phyloP scores from a whole-genome alignment of 2,797 vertebrate species.

The Champsocephalus gunnari region DNA sequence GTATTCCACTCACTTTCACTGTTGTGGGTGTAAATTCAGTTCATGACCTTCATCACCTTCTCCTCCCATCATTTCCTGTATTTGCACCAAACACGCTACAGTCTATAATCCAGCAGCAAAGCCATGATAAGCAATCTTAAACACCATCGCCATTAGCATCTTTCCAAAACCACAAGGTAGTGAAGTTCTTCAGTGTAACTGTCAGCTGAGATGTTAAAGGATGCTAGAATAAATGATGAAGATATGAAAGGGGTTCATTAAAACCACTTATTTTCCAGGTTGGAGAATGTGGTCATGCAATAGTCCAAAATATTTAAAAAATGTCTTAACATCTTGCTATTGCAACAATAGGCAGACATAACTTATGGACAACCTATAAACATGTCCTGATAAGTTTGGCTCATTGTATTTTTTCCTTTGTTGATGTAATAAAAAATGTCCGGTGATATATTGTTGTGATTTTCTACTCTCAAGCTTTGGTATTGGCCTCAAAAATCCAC shows the following conservation, averaged over 20 bases:
- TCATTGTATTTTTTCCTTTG: too few relatives aligned
- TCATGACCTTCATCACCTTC: conserved; percentile 12
- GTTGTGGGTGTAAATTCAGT: conserved; percentile 14
- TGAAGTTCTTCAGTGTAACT: not conserved
- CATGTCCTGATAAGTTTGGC: too few relatives aligned
- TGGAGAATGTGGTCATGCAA: not conserved
- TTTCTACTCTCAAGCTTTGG: not conserved
- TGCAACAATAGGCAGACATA: too few relatives aligned
- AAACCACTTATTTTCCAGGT: conserved; percentile 1
- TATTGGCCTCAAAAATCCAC: not conserved
- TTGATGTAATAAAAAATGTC: too few relatives aligned
- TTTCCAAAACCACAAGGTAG: not conserved
- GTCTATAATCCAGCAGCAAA: conserved; percentile 13
- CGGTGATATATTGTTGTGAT: too few relatives aligned
- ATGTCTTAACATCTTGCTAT: not conserved
- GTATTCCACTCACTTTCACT: not conserved
- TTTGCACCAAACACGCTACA: not conserved
- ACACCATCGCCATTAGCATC: not conserved
- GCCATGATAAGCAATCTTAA: not conserved
- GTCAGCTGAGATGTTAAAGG: not conserved
- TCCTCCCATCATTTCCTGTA: conserved; percentile 45
- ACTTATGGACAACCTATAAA: too few relatives aligned
- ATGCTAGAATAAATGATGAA: not conserved
- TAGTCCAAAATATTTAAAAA: not conserved
- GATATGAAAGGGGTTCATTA: not conserved